Conservation (phyloP, 2,113 vertebrate genomes). For the Grammomys surdaster region DNA sequence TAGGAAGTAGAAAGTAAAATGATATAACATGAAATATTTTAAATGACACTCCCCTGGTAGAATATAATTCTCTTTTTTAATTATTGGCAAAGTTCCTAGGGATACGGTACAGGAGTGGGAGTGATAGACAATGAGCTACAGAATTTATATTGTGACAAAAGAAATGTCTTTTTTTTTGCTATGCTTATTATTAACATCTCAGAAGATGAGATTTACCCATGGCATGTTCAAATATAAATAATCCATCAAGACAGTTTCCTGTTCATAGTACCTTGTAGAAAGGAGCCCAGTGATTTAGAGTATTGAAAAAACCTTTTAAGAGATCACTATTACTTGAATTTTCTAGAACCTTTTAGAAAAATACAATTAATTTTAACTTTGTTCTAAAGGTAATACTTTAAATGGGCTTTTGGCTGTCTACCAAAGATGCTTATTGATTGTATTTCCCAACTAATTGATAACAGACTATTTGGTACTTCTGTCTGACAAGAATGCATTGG, state of each 20-base stretch:
- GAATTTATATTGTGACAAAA: conserved; percentile 7
- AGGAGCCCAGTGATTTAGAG: neutral
- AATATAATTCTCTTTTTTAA: neutral
- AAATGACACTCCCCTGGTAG: neutral
- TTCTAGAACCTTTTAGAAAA: conserved; percentile 34
- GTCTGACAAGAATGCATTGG: neutral
- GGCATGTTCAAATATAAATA: conserved; percentile 19
- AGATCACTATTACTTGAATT: neutral
- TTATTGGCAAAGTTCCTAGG: neutral
- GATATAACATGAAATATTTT: neutral
- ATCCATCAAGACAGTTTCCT: neutral
- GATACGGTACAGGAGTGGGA: rapidly evolving
- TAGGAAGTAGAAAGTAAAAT: neutral
- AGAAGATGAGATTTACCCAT: neutral
- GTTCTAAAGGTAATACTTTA: conserved; percentile 55
- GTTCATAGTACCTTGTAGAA: neutral
- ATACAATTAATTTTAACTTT: conserved; percentile 58
- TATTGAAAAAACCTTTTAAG: conserved; percentile 20
- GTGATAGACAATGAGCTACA: neutral
- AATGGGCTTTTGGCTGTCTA: conserved; percentile 19
- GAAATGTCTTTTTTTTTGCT: neutral
- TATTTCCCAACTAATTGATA: conserved; percentile 51
- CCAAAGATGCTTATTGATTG: conserved; percentile 44
- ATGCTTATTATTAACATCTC: neutral
- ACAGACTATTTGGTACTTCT: neutral